A percentile compares a stretch with the other conserved stretches of the same genome.
Conservation (phyloP, 2,888 invertebrate species). For the Drosophila koepferae region DNA sequence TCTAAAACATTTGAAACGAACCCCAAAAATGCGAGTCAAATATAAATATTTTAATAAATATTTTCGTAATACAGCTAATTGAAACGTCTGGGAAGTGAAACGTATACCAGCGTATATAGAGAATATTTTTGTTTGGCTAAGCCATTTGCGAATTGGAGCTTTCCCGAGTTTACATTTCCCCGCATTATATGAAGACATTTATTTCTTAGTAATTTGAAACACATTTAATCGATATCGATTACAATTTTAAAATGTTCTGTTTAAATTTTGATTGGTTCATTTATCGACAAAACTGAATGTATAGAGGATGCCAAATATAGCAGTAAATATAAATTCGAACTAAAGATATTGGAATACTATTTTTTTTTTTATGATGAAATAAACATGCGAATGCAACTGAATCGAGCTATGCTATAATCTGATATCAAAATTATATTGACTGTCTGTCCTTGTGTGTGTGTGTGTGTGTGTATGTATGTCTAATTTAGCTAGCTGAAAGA, state of each 20-base stretch:
- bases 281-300: neutral
- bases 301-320: neutral
- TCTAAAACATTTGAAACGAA: too few species aligned
- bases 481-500: too few species aligned
- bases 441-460: neutral
- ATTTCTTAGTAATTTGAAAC: neutral
- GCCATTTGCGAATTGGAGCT: neutral
- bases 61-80: too few species aligned
- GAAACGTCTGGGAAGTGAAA: too few species aligned
- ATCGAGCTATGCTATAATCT: neutral
- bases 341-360: neutral
- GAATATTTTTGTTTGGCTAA: too few species aligned
- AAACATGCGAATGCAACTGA: slow-evolving; percentile 2
- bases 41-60: too few species aligned
- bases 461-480: neutral
- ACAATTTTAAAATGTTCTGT: slow-evolving; percentile 8
- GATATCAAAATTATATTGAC: neutral
- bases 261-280: slow-evolving; percentile 4
- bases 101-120: too few species aligned
- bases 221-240: neutral
- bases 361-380: neutral
- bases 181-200: neutral
- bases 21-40: too few species aligned
- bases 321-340: neutral
- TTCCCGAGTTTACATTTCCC: too few species aligned